Evolutionary conservation across 2,888 invertebrate genomes (phyloP).

Genomic region (Polydrusus pterygomalis): DNA sequence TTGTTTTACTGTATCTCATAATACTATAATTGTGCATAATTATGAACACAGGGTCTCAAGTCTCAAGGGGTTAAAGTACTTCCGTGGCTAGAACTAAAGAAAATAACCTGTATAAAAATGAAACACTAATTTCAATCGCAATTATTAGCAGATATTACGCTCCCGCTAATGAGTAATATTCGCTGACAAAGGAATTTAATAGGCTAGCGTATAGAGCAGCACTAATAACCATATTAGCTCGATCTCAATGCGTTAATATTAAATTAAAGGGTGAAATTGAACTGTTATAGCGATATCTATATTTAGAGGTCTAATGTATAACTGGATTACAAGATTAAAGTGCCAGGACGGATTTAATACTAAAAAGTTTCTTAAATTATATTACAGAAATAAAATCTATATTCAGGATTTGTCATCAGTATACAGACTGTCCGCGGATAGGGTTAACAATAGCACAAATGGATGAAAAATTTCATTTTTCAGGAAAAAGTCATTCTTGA

Average conservation of each 20-base stretch:
- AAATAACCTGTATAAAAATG: neutral
- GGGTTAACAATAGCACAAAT: too few relatives aligned
- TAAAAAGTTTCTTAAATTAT: too few relatives aligned
- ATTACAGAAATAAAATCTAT: too few relatives aligned
- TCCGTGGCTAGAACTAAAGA: too few relatives aligned
- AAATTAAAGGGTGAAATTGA: conserved; percentile 11
- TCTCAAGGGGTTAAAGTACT: too few relatives aligned
- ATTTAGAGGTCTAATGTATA: conserved; percentile 11
- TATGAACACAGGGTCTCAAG: too few relatives aligned
- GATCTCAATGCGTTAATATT: conserved; percentile 8
- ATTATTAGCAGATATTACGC: conserved; percentile 4
- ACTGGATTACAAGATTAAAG: neutral
- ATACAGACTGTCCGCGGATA: too few relatives aligned
- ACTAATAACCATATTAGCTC: neutral
- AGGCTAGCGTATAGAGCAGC: neutral
- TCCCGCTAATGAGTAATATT: neutral
- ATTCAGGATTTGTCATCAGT: too few relatives aligned
- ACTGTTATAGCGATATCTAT: neutral
- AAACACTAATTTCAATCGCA: neutral
- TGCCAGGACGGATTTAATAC: neutral
- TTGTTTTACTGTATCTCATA: too few relatives aligned
- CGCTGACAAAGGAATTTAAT: conserved; percentile 9
- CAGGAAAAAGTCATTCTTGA: too few relatives aligned
- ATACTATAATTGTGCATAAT: too few relatives aligned
- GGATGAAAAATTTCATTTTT: too few relatives aligned